Percentiles rank a stretch among this genome's conserved stretches.
phyloP scores from a whole-genome alignment of 2,888 invertebrate genomes.

The Pelosia muscerda region DNA sequence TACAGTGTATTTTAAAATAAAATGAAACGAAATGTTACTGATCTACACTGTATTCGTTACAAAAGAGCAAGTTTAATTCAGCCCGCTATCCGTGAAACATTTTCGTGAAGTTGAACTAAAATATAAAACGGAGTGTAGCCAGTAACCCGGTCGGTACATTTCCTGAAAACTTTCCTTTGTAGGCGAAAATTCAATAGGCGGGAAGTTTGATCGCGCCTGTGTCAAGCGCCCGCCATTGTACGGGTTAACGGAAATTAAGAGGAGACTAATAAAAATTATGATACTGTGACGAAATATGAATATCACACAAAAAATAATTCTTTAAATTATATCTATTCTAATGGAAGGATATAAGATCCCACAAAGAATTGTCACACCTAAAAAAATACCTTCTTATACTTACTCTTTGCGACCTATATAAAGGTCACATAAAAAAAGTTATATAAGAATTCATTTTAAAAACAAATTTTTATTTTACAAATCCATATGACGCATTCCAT shows the following conservation, averaged over 20 bases:
- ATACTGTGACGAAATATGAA: conserved; percentile 28
- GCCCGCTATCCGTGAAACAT: conserved; percentile 64
- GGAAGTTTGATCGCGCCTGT: conserved; percentile 68
- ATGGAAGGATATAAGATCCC: neutral
- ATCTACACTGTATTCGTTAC: conserved; percentile 22
- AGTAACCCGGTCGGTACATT: conserved; percentile 77
- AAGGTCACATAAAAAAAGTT: neutral
- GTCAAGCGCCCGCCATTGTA: conserved; percentile 66
- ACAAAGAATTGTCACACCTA: neutral
- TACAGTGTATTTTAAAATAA: conserved; percentile 39
- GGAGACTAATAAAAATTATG: conserved; percentile 58
- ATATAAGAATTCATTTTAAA: conserved; percentile 11
- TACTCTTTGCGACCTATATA: conserved; percentile 5
- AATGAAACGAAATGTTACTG: conserved; percentile 18
- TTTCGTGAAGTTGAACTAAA: conserved; percentile 78
- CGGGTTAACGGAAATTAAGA: conserved; percentile 61
- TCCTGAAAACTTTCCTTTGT: conserved; percentile 83
- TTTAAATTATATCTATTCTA: too few species aligned
- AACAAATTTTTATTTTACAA: conserved; percentile 12
- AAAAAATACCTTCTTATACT: too few species aligned
- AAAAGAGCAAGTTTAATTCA: conserved; percentile 67
- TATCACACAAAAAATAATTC: too few species aligned
- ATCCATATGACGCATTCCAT: conserved; percentile 24
- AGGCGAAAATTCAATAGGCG: conserved; percentile 80
- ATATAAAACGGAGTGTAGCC: conserved; percentile 68